Evolutionary conservation across 2,113 vertebrate genomes (phyloP).

Genomic region (Nerophis lumbriciformis): DNA sequence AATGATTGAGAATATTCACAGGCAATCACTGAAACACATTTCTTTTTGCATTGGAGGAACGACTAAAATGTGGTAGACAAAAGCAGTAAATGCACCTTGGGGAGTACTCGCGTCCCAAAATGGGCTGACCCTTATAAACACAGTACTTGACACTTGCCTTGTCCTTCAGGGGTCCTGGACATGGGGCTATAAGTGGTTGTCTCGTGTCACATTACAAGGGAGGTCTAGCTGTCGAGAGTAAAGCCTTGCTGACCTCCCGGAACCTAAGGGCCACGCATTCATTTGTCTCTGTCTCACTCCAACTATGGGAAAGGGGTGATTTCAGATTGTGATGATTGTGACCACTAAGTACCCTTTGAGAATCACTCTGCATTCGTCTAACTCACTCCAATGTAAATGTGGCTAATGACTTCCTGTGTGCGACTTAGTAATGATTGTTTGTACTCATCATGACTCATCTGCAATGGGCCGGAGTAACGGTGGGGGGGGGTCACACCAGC

Average conservation of each 20-base stretch:
- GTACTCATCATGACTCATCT: slow-evolving; percentile 33
- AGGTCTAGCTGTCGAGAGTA: neutral
- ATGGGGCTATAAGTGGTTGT: neutral
- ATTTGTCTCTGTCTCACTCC: neutral
- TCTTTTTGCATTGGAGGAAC: neutral
- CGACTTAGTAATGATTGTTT: slow-evolving; percentile 28
- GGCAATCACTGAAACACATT: too few species aligned
- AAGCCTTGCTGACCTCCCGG: neutral
- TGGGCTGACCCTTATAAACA: neutral
- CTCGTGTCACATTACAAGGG: neutral
- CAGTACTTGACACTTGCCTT: neutral
- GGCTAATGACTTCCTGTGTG: neutral
- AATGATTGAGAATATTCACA: too few species aligned
- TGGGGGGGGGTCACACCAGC: neutral
- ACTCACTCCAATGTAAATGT: slow-evolving; percentile 4
- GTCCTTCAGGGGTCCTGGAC: neutral
- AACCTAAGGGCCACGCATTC: neutral
- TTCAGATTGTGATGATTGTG: neutral
- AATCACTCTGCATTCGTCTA: neutral
- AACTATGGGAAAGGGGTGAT: neutral
- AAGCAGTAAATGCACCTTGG: neutral
- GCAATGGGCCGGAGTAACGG: slow-evolving; percentile 8
- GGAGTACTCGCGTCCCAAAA: neutral
- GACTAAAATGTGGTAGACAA: neutral
- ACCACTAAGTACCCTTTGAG: neutral